Evolutionary conservation across 2,113 vertebrate genomes (phyloP).

Genomic region (Bucco capensis): DNA sequence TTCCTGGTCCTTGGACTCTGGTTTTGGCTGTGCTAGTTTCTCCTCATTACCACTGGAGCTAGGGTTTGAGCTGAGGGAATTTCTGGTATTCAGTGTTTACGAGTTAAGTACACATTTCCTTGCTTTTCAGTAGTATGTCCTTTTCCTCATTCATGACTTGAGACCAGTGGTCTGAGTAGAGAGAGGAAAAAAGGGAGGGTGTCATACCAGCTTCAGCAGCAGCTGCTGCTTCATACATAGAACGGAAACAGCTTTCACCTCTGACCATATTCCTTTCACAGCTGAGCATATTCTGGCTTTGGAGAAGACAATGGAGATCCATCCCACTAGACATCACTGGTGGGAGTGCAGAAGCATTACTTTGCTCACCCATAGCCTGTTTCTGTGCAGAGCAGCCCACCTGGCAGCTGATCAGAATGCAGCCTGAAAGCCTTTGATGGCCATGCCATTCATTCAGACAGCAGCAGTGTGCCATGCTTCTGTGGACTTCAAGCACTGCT

Average conservation of each 20-base stretch:
- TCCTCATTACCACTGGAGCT: not conserved
- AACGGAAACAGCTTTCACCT: not conserved
- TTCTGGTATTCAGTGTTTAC: not conserved
- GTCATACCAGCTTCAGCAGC: not conserved
- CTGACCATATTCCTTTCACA: not conserved
- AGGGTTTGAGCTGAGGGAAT: not conserved
- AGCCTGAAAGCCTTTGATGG: not conserved
- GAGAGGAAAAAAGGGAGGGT: not conserved
- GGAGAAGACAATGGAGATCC: not conserved
- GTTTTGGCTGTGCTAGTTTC: not conserved
- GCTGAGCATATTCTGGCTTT: not conserved
- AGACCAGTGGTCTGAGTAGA: not conserved
- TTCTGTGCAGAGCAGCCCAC: not conserved
- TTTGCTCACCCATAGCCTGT: not conserved
- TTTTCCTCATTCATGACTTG: not conserved
- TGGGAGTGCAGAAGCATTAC: not conserved
- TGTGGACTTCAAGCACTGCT: not conserved
- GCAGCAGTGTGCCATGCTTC: rapidly evolving
- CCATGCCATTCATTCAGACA: not conserved
- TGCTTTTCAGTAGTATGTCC: not conserved
- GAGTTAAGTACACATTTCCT: rapidly evolving
- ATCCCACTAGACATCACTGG: not conserved
- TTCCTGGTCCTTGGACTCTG: not conserved
- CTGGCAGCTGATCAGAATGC: not conserved
- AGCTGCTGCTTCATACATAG: not conserved